A percentile compares a stretch with the other conserved stretches of the same genome.
Evolutionary conservation across 2,888 invertebrate genomes (phyloP).

Genomic region (Conistra vaccinii): DNA sequence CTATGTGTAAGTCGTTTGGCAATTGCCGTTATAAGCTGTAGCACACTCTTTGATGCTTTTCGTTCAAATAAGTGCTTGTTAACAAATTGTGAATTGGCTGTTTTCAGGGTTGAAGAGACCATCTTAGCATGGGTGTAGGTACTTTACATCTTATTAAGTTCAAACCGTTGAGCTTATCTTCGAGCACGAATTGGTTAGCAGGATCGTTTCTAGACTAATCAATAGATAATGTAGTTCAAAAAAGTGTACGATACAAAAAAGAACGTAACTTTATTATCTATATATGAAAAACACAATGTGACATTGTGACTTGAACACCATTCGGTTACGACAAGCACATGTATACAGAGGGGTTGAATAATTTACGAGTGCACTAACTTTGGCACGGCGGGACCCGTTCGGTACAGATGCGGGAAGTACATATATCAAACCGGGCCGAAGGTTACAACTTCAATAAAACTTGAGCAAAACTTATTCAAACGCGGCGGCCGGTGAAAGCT

Average conservation of each 20-base stretch:
- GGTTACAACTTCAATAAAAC: constrained; percentile 85
- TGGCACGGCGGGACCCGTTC: constrained; percentile 79
- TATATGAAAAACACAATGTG: constrained; percentile 73
- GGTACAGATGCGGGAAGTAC: constrained; percentile 81
- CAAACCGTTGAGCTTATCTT: neutral
- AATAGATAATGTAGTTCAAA: neutral
- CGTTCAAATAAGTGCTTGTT: constrained; percentile 39
- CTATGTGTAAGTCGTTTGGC: constrained; percentile 58
- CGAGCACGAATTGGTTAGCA: neutral
- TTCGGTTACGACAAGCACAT: constrained; percentile 80
- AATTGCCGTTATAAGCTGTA: constrained; percentile 59
- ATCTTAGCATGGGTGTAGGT: no score
- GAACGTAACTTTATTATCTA: constrained; percentile 14
- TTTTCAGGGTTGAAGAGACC: constrained; percentile 19
- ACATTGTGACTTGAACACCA: constrained; percentile 77
- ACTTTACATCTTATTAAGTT: neutral
- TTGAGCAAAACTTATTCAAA: constrained; percentile 81
- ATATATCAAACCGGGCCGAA: constrained; percentile 86
- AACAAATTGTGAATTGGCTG: constrained; percentile 7
- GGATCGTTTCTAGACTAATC: neutral
- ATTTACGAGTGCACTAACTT: constrained; percentile 89
- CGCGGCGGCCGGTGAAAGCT: constrained; percentile 83
- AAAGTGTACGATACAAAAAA: no score
- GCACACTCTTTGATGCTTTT: constrained; percentile 47
- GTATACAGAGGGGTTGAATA: constrained; percentile 86